Evolutionary conservation across 1,140 invertebrate genomes (phyloP).

Genomic region (Cydia pomonella): DNA sequence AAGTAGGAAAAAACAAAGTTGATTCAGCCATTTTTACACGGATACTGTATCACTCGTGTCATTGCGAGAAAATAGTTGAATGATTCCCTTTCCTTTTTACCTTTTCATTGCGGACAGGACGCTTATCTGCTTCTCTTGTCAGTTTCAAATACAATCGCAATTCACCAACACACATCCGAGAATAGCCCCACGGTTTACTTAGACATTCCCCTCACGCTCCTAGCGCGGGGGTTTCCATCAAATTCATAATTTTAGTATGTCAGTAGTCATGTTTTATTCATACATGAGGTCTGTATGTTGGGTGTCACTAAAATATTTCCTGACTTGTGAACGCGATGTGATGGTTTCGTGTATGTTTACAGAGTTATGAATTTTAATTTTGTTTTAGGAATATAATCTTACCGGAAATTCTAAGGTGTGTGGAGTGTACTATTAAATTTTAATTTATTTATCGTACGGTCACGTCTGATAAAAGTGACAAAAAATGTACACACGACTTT

Average conservation of each 20-base stretch:
- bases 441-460: too few relatives aligned
- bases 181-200: neutral
- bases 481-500: too few relatives aligned
- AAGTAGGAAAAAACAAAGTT: too few relatives aligned
- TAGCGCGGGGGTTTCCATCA: neutral
- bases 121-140: neutral
- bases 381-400: neutral
- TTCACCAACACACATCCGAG: neutral
- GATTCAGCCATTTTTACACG: too few relatives aligned
- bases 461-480: too few relatives aligned
- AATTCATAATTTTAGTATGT: constrained; percentile 15
- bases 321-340: neutral
- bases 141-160: neutral
- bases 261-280: constrained; percentile 14
- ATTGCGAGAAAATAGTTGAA: neutral
- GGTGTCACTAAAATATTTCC: constrained; percentile 10
- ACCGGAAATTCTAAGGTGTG: neutral
- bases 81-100: too few relatives aligned
- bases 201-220: neutral
- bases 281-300: neutral
- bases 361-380: neutral
- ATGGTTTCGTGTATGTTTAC: neutral
- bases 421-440: too few relatives aligned
- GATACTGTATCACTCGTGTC: neutral
- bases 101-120: too few relatives aligned